These are phyloP conservation scores for Lycaena phlaeas DNA, from an alignment of 2,888 invertebrate genomes.

Conservation along the genomic window DNA sequence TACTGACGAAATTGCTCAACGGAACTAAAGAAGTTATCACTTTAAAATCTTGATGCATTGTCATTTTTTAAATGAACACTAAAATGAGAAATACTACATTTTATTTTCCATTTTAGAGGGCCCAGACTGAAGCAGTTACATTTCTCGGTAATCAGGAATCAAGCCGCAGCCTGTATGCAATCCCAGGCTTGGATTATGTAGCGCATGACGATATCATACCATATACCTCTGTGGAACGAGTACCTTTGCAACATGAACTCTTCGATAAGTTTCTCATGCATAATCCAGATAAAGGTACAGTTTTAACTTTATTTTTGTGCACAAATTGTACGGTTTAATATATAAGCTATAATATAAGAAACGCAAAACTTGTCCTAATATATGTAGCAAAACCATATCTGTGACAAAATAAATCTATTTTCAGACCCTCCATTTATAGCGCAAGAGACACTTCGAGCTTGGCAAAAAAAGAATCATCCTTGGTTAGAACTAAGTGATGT, in stretches of 20 bases:
- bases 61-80: no score
- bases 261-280: constrained; percentile 95
- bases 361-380: no score
- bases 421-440: constrained; percentile 88
- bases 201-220: constrained; percentile 98
- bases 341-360: no score
- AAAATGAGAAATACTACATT: no score
- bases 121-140: constrained; percentile 98
- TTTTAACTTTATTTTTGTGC: no score
- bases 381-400: no score
- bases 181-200: constrained; percentile 97
- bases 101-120: constrained; percentile 75
- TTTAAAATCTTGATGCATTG: no score
- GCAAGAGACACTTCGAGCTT: constrained; percentile 91
- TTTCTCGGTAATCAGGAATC: constrained; percentile 97
- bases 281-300: constrained; percentile 84
- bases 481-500: constrained; percentile 98
- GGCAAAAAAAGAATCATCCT: constrained; percentile 98
- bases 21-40: no score
- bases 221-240: constrained; percentile 89
- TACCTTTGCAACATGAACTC: constrained; percentile 94
- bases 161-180: constrained; percentile 94
- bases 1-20: no score
- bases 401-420: no score
- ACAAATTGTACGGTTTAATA: no score